Conservation (phyloP, 2,888 invertebrate genomes). For the Sepiola atlantica region DNA sequence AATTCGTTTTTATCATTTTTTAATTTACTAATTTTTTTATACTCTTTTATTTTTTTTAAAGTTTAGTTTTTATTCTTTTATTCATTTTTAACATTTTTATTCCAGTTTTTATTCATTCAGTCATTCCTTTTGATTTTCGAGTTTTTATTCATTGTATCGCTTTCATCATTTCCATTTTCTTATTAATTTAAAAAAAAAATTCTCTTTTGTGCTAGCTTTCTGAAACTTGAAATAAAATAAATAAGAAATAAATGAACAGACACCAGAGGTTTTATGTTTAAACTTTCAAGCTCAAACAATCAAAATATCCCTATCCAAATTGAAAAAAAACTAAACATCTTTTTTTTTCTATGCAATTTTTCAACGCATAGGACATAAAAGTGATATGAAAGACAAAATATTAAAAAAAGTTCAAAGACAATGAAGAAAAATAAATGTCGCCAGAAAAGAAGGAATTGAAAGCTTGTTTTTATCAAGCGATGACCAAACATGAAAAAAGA, state of each 20-base stretch:
- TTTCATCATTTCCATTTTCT: not conserved
- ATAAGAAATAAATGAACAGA: not conserved
- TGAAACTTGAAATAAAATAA: not conserved
- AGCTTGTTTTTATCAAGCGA: not conserved
- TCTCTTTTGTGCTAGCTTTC: not conserved
- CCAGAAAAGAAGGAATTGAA: not conserved
- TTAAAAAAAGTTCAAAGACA: not conserved
- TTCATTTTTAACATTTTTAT: too few relatives aligned
- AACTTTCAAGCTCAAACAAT: not conserved
- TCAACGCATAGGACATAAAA: not conserved
- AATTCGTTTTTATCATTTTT: not conserved
- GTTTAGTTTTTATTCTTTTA: too few relatives aligned
- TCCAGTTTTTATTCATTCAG: too few relatives aligned
- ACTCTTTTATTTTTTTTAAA: too few relatives aligned
- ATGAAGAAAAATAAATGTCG: too few relatives aligned
- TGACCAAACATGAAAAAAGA: constrained; percentile 8
- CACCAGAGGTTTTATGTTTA: not conserved
- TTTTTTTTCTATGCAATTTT: too few relatives aligned
- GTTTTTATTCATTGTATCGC: too few relatives aligned
- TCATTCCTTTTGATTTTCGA: too few relatives aligned
- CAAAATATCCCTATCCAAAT: not conserved
- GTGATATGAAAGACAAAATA: not conserved
- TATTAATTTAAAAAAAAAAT: not conserved
- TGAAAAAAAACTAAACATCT: not conserved
- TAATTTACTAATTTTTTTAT: too few relatives aligned